Conservation (phyloP, 2,888 invertebrate genomes). For the Campoplex nolae region DNA sequence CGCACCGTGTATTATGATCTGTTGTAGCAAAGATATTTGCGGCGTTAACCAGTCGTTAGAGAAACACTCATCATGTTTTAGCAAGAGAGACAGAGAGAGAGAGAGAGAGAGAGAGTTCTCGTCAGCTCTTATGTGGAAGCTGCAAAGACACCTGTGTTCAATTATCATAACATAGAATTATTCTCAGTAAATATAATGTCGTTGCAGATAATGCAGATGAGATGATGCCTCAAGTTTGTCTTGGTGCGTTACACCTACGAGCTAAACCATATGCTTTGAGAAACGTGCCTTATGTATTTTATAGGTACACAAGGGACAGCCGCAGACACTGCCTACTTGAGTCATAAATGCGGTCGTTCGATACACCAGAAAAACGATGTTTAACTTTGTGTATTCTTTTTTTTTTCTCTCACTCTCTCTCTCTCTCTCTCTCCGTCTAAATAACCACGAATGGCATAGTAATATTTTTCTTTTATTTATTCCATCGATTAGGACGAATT, state of each 20-base stretch:
- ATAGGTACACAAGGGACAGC: slow-evolving; percentile 36
- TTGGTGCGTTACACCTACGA: slow-evolving; percentile 24
- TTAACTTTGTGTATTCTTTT: slow-evolving; percentile 10
- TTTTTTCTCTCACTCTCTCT: background rate
- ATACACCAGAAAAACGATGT: slow-evolving; percentile 14
- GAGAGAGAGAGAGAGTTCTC: slow-evolving; percentile 25
- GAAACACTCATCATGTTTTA: slow-evolving; percentile 23
- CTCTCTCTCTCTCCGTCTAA: background rate
- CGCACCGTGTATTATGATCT: slow-evolving; percentile 55
- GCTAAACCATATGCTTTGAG: background rate
- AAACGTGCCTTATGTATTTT: slow-evolving; percentile 27
- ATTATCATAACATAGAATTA: slow-evolving; percentile 80
- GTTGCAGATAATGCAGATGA: slow-evolving; percentile 73
- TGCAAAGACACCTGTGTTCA: slow-evolving; percentile 79
- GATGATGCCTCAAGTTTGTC: slow-evolving; percentile 69
- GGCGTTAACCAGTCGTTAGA: slow-evolving; percentile 52
- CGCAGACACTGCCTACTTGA: slow-evolving; percentile 43
- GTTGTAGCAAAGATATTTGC: slow-evolving; percentile 45
- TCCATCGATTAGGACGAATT: slow-evolving; percentile 8
- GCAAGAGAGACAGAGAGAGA: background rate
- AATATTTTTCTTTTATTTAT: background rate
- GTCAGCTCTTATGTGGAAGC: slow-evolving; percentile 69
- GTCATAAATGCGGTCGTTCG: slow-evolving; percentile 55
- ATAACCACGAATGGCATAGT: background rate
- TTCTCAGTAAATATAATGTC: slow-evolving; percentile 78